Percentiles rank a stretch among this genome's conserved stretches.
phyloP scores from a whole-genome alignment of 2,888 invertebrate species.

The Caenorhabditis afra region DNA sequence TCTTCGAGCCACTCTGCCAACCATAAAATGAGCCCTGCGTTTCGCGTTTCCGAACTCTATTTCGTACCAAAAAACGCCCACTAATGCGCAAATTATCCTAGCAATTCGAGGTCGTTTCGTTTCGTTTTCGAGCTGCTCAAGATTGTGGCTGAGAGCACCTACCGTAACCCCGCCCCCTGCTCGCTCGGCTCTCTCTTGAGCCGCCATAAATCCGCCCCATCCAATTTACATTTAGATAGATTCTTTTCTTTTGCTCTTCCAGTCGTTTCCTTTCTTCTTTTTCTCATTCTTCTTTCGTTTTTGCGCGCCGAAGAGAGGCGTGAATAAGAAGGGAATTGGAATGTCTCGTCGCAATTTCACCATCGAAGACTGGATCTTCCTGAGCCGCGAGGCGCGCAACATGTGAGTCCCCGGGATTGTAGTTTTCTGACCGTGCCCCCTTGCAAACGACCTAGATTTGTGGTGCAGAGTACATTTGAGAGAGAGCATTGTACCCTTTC shows the following conservation, averaged over 20 bases:
- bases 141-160: too few relatives aligned
- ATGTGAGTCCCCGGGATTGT: constrained; percentile 39
- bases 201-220: constrained; percentile 7
- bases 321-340: background rate
- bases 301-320: background rate
- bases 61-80: too few relatives aligned
- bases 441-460: background rate
- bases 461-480: too few relatives aligned
- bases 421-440: constrained; percentile 6
- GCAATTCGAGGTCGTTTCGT: too few relatives aligned
- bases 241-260: constrained; percentile 1
- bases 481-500: constrained; percentile 8
- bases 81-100: too few relatives aligned
- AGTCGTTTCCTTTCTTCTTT: background rate
- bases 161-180: too few relatives aligned
- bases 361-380: background rate
- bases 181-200: too few relatives aligned
- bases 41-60: too few relatives aligned
- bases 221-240: constrained; percentile 41
- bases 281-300: background rate
- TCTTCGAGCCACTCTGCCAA: too few relatives aligned
- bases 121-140: too few relatives aligned
- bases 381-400: constrained; percentile 12
- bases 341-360: constrained; percentile 6
- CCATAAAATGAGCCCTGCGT: too few relatives aligned